phyloP scores from a whole-genome alignment of 2,888 invertebrate species.

The Drosophila kokeensis region DNA sequence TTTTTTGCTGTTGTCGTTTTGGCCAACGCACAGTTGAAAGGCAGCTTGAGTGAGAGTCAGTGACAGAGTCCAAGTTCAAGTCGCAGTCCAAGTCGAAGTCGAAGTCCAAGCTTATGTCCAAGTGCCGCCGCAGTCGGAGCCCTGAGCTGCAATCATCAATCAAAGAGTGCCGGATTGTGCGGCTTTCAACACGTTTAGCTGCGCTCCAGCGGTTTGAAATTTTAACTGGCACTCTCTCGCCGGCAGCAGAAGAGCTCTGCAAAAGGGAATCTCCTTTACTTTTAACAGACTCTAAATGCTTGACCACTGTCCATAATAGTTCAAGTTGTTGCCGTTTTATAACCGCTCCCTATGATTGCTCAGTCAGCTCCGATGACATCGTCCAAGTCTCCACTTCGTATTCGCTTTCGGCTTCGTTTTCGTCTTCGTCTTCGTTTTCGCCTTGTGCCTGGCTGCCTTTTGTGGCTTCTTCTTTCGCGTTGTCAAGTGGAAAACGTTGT shows the following conservation, averaged over 20 bases:
- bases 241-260: not conserved
- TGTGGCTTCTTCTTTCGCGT: constrained; percentile 71
- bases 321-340: constrained; percentile 65
- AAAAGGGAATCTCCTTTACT: constrained; percentile 42
- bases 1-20: constrained; percentile 30
- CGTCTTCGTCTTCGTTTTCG: constrained; percentile 30
- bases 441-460: constrained; percentile 52
- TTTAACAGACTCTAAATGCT: constrained; percentile 66
- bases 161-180: constrained; percentile 62
- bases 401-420: constrained; percentile 23
- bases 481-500: constrained; percentile 83
- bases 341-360: constrained; percentile 50
- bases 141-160: constrained; percentile 77
- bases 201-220: constrained; percentile 70
- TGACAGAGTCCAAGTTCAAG: constrained; percentile 30
- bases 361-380: constrained; percentile 53
- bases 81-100: constrained; percentile 6
- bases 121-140: constrained; percentile 18
- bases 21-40: constrained; percentile 63
- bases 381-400: constrained; percentile 23
- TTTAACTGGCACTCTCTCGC: constrained; percentile 60
- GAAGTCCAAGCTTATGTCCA: constrained; percentile 9
- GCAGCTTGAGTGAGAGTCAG: constrained; percentile 56
- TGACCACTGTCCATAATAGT: constrained; percentile 77
- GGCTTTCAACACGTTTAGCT: constrained; percentile 78